A percentile compares a stretch with the other conserved stretches of the same genome.
phyloP scores from a whole-genome alignment of 2,113 vertebrate genomes.

The Dicerorhinus sumatrensis region DNA sequence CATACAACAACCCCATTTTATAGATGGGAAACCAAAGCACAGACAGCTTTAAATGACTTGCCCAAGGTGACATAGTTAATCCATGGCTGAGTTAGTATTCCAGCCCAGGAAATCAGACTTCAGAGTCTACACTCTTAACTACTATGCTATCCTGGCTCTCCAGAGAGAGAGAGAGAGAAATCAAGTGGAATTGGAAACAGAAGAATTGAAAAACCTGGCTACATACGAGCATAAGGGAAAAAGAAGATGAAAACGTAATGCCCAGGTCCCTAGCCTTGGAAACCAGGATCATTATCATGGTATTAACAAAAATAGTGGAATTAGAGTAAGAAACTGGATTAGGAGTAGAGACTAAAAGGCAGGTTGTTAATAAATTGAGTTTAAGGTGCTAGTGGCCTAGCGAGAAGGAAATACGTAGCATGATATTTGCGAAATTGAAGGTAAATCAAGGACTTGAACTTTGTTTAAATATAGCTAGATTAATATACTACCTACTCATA shows the following conservation, averaged over 20 bases:
- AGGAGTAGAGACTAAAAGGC: not conserved
- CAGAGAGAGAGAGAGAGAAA: not conserved
- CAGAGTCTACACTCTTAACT: not conserved
- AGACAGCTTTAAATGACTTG: constrained; percentile 8
- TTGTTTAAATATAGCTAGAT: constrained; percentile 14
- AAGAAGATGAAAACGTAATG: not conserved
- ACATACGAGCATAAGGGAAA: not conserved
- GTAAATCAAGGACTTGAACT: not conserved
- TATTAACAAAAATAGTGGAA: constrained; percentile 43
- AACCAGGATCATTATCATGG: not conserved
- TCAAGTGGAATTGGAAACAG: not conserved
- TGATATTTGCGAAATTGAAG: constrained; percentile 8
- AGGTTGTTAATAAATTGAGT: not conserved
- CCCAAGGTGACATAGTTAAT: not conserved
- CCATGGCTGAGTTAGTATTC: not conserved
- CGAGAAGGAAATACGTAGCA: not conserved
- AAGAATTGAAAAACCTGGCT: not conserved
- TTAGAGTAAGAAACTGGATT: not conserved
- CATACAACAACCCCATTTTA: not conserved
- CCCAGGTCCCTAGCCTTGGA: not conserved
- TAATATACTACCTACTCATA: not conserved
- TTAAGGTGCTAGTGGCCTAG: not conserved
- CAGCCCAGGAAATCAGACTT: not conserved
- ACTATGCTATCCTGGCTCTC: not conserved
- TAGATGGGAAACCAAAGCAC: not conserved